phyloP scores from a whole-genome alignment of 2,888 invertebrate genomes.

The Ochlodes sylvanus region DNA sequence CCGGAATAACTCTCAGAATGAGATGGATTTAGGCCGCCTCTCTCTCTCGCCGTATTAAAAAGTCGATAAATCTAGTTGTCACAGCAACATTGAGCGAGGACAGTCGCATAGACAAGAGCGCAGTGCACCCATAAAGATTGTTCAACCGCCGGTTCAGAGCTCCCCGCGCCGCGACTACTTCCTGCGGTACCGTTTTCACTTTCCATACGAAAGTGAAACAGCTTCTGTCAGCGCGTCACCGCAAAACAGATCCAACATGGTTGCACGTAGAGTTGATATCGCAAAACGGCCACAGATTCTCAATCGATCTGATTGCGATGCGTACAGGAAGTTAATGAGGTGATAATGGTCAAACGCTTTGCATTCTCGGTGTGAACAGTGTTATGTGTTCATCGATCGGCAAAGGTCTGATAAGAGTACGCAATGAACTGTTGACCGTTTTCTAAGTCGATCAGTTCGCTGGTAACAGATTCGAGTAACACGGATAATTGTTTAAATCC shows the following conservation, averaged over 20 bases:
- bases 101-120: constrained; percentile 13
- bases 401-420: too few relatives aligned
- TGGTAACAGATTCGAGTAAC: too few relatives aligned
- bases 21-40: too few relatives aligned
- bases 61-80: too few relatives aligned
- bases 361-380: constrained; percentile 17
- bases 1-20: too few relatives aligned
- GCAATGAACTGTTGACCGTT: too few relatives aligned
- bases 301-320: constrained; percentile 26
- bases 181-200: constrained; percentile 42
- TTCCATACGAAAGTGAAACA: constrained; percentile 40
- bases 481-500: too few relatives aligned
- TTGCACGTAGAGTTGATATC: constrained; percentile 14
- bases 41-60: too few relatives aligned
- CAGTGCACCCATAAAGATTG: constrained; percentile 28
- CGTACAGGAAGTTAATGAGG: constrained; percentile 32
- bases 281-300: constrained; percentile 10
- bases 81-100: background rate
- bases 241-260: constrained; percentile 14
- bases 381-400: constrained; percentile 18
- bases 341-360: constrained; percentile 25
- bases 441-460: too few relatives aligned
- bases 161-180: constrained; percentile 12
- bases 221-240: background rate
- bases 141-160: constrained; percentile 22